Percentiles rank a stretch among this genome's conserved stretches.
Evolutionary conservation across 1,140 invertebrate species (phyloP).

Genomic region (Oryzaephilus surinamensis): DNA sequence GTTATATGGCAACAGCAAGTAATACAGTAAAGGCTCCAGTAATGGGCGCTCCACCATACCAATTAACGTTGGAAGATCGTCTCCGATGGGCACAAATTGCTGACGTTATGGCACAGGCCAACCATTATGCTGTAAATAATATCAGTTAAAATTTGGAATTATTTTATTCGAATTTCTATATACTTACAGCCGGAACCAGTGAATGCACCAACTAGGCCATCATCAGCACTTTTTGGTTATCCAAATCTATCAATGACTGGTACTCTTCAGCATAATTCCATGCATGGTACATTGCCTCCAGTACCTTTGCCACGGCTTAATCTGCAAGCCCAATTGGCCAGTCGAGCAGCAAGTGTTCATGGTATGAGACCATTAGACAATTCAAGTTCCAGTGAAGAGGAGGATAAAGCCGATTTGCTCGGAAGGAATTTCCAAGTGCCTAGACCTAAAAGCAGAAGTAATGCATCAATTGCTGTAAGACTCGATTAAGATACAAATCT

Average conservation of each 20-base stretch:
- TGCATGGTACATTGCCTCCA: slow-evolving; percentile 54
- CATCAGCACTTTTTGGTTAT: slow-evolving; percentile 73
- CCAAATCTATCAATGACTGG: slow-evolving; percentile 40
- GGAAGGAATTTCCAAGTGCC: slow-evolving; percentile 58
- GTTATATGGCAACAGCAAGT: slow-evolving; percentile 59
- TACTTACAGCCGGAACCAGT: slow-evolving; percentile 50
- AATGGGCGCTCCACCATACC: slow-evolving; percentile 50
- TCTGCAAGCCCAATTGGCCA: slow-evolving; percentile 34
- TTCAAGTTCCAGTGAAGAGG: slow-evolving; percentile 53
- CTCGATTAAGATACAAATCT: neutral
- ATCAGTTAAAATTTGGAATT: neutral
- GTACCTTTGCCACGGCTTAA: slow-evolving; percentile 58
- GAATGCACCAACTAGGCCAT: slow-evolving; percentile 57
- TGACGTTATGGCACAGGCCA: slow-evolving; percentile 70
- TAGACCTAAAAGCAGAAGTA: slow-evolving; percentile 64
- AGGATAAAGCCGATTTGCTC: slow-evolving; percentile 62
- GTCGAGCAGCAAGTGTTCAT: slow-evolving; percentile 39
- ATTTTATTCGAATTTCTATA: neutral
- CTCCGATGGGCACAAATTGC: slow-evolving; percentile 76
- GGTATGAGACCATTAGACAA: slow-evolving; percentile 41
- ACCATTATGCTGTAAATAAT: slow-evolving; percentile 63
- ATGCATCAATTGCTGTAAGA: slow-evolving; percentile 55
- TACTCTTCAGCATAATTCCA: slow-evolving; percentile 37
- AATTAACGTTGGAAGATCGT: slow-evolving; percentile 62
- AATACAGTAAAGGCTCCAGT: slow-evolving; percentile 57